Evolutionary conservation across 1,140 invertebrate species (phyloP), one percentile per base, ranked within the genome.

Genomic region (Orussus abietinus): DNA sequence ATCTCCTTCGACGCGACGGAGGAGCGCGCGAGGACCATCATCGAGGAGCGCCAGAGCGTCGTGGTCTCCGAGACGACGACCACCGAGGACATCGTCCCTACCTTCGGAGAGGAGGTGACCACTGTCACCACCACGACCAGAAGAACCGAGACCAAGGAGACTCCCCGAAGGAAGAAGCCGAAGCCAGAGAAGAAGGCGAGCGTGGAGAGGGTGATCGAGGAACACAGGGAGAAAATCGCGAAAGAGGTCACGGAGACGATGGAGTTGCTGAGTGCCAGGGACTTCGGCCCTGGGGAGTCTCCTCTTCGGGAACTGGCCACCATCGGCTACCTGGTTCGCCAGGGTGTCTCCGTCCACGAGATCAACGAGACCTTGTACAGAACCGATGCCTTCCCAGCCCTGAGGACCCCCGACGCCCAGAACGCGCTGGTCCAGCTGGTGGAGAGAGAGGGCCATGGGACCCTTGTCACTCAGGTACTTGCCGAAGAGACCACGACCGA

Each of bases 361-460:
- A 87, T 92, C 22, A 85, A 82, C 41, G 80, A 82, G 41, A 65
- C 62, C 11, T 72, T 86, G 22, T 89, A 89, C 52, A 79, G 84
- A 51, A 81, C 87, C 10, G 80, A 88, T 49, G 80, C 83, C 51
- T 90, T 90, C 54, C 86, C 87, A 17, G 79, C 86, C 21, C 62
- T 90, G 21, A 78, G 80, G 53, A 82, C 84, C 4, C 85, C 87
- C 1, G 81, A 87, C 53, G 84, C 86, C 1, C 88, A 90, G 69
- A 83, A 84, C 22, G 86, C 88, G 9, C 72, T 90, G 45, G 86
- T 92, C 3, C 84, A 86, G 53, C 72, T 90, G 26, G 86, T 90
- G 0, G 88, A 90, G 59, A 76, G 86, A 15, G 81, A 86, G 66
- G 88, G 88, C 2, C 80, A 88, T 55, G 84, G 84, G 5, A 77